Percentiles rank a stretch among this genome's conserved stretches.
Evolutionary conservation across 2,797 vertebrate species (phyloP).

Genomic region (Atherinosoma microstoma): DNA sequence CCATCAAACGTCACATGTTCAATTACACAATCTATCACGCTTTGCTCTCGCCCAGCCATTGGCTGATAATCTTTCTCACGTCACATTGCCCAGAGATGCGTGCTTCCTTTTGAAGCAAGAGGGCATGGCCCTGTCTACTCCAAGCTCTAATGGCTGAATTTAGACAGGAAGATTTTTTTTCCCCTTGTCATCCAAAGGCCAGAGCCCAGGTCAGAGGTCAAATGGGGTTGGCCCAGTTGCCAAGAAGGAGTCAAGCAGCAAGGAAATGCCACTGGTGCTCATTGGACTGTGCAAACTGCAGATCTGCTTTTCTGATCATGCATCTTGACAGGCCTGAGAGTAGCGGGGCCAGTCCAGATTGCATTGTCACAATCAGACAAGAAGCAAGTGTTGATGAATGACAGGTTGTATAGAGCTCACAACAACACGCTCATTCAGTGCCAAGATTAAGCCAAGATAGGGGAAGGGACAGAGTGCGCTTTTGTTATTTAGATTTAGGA

Average conservation of each 20-base stretch:
- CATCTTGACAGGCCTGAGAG: constrained; percentile 68
- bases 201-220: constrained; percentile 63
- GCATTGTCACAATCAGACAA: constrained; percentile 58
- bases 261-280: constrained; percentile 64
- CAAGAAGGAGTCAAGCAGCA: constrained; percentile 59
- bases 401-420: constrained; percentile 53
- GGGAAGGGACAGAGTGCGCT: constrained; percentile 29
- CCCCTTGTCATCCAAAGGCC: constrained; percentile 51
- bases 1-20: constrained; percentile 76
- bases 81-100: constrained; percentile 67
- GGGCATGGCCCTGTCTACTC: constrained; percentile 69
- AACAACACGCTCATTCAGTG: constrained; percentile 57
- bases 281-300: constrained; percentile 71
- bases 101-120: constrained; percentile 60
- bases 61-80: constrained; percentile 65
- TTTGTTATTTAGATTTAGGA: constrained; percentile 55
- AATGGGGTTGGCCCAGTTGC: constrained; percentile 68
- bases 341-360: constrained; percentile 40
- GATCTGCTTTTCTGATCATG: constrained; percentile 52
- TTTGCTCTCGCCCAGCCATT: constrained; percentile 61
- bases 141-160: constrained; percentile 70
- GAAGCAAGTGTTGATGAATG: constrained; percentile 51
- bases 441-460: constrained; percentile 48
- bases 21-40: constrained; percentile 73
- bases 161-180: constrained; percentile 65